These are phyloP conservation scores for Schizothorax lantsangensis DNA, from an alignment of 2,797 vertebrate species.

Conservation along the genomic window DNA sequence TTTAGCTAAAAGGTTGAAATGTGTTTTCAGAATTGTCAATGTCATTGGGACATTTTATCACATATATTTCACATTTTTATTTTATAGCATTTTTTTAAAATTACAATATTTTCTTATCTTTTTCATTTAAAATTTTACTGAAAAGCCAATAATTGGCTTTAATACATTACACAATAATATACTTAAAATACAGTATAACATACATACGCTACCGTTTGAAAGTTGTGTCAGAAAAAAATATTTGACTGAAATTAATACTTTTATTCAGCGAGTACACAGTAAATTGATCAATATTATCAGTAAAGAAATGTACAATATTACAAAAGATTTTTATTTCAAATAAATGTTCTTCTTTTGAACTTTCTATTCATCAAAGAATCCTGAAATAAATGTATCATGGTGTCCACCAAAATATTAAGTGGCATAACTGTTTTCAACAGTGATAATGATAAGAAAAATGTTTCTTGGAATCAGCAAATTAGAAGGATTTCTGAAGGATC, in stretches of 20 bases:
- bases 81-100: no score
- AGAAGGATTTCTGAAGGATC: not conserved
- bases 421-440: not conserved
- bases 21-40: not conserved
- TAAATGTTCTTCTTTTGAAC: not conserved
- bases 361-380: no score
- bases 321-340: not conserved
- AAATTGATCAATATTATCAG: not conserved
- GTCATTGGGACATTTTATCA: not conserved
- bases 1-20: not conserved
- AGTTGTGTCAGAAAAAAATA: not conserved
- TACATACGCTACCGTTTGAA: not conserved
- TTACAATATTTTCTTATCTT: not conserved
- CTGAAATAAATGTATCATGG: no score
- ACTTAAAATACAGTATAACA: not conserved
- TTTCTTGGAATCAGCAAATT: not conserved
- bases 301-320: not conserved
- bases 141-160: not conserved
- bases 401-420: not conserved
- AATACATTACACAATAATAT: not conserved
- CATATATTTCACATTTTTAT: not conserved
- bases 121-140: not conserved
- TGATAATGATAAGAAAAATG: not conserved
- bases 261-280: not conserved
- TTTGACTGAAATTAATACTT: not conserved